These are phyloP conservation scores for Xenus cinereus DNA, from an alignment of 2,113 vertebrate genomes.

Conservation along the genomic window DNA sequence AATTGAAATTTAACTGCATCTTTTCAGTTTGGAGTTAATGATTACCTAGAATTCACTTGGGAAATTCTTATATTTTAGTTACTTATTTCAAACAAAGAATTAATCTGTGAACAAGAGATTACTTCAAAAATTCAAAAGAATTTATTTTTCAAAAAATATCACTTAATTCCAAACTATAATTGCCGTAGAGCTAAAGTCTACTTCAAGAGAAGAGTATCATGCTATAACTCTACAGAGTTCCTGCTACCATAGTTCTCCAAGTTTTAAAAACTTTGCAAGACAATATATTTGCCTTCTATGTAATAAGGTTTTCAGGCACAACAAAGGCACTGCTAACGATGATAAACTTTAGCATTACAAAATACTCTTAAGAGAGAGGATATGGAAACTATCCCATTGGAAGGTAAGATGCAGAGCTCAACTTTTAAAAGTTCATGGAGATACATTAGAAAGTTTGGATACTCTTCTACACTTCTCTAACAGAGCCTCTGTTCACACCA, in stretches of 20 bases:
- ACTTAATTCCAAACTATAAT: background rate
- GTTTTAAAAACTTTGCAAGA: background rate
- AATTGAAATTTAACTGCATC: background rate
- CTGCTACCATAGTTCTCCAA: background rate
- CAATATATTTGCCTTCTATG: background rate
- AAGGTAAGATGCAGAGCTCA: background rate
- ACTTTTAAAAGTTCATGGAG: background rate
- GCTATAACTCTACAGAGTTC: background rate
- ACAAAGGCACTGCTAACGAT: background rate
- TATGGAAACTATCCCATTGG: background rate
- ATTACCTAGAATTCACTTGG: background rate
- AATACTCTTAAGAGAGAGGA: background rate
- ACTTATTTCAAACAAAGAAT: background rate
- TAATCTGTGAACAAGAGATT: background rate
- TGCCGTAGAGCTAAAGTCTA: background rate
- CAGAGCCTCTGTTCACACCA: background rate
- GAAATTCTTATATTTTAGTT: background rate
- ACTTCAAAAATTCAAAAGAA: background rate
- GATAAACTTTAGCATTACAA: background rate
- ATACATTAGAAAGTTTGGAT: background rate
- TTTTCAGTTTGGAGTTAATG: background rate
- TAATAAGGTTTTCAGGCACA: fast-evolving
- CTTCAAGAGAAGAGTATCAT: background rate
- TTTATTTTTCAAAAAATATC: background rate
- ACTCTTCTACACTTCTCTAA: background rate